Evolutionary conservation across 2,888 invertebrate genomes (phyloP), one percentile per base, ranked within the genome.

Genomic region (Gibbula magus): DNA sequence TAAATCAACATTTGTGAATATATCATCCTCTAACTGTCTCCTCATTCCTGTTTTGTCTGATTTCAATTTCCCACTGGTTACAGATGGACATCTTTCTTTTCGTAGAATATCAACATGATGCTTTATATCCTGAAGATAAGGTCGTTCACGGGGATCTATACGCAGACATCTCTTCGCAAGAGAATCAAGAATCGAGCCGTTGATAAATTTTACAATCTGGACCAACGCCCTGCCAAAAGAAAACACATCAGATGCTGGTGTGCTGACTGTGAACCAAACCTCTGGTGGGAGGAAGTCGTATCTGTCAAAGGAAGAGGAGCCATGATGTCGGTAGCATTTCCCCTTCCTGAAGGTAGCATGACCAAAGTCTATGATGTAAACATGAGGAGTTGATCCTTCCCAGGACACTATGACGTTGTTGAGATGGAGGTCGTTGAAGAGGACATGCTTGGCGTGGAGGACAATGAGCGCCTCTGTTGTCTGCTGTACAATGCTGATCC

Each of bases 281-380:
- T 70, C 70, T 18, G 70, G 70, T 8, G 70, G 32, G 18, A 70
- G 35, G 39, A 70, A 70, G 13, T 32, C 35, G 8, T 35, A 70
- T n/a, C 20, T 29, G 16, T 70, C 32, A 20, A 29, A 35, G 5
- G 20, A 20, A 7, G 67, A 29, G 3, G 18, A 29, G 8, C 29
- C 20, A 2, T 35, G 18, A 7, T 35, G 16, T 10, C 35, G 16
- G 25, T 70, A 70, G 70, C 32, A 70, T n/a, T 20, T 35, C 39
- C 70, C 70, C 39, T 70, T 35, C 32, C 70, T 18, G 10, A 70
- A 70, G 22, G 70, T 70, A 20, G 35, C 32, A 20, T 70, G 70
- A 20, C 70, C 70, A 16, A 70, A 70, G 70, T 70, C 70, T 4
- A n/a, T 70, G 35, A 70, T 39, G 39, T 70, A n/a, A 32, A 70